A percentile compares a stretch with the other conserved stretches of the same genome.
phyloP scores from a whole-genome alignment of 2,797 vertebrate genomes.

The Bradypus variegatus region DNA sequence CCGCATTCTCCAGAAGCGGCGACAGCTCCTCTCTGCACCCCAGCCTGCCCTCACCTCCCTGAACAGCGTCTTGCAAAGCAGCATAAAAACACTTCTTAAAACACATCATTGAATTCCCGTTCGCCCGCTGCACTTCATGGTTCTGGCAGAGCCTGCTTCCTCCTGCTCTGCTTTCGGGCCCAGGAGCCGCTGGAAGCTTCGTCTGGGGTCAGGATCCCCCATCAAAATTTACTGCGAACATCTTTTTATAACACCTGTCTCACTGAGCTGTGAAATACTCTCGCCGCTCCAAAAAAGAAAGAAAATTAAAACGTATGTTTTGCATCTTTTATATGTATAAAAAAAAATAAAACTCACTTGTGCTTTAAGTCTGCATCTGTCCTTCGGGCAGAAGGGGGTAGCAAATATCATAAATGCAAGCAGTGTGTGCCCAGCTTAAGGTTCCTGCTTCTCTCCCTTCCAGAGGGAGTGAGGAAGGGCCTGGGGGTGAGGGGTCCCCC shows the following conservation, averaged over 20 bases:
- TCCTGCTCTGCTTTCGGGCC: neutral
- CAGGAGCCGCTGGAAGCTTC: neutral
- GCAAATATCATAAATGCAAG: fast-evolving
- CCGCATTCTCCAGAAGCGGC: neutral
- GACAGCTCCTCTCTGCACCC: neutral
- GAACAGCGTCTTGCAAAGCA: neutral
- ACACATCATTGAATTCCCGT: constrained; percentile 55
- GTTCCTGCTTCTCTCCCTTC: neutral
- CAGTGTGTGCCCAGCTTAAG: fast-evolving
- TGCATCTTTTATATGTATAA: constrained; percentile 43
- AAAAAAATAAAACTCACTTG: constrained; percentile 35
- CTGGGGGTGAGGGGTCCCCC: neutral
- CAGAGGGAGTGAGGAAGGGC: no score
- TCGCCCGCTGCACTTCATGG: constrained; percentile 46
- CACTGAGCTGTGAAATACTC: constrained; percentile 54
- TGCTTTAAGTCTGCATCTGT: constrained; percentile 16
- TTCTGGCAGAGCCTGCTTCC: neutral
- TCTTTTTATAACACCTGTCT: constrained; percentile 57
- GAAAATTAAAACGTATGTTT: constrained; percentile 49
- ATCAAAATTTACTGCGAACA: constrained; percentile 61
- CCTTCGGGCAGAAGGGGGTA: neutral
- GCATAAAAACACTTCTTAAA: constrained; percentile 57
- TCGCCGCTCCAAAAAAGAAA: constrained; percentile 33
- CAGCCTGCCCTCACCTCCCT: neutral
- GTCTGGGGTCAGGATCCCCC: constrained; percentile 45